phyloP scores from a whole-genome alignment of 2,888 invertebrate species.

The Parascotia fuliginaria region DNA sequence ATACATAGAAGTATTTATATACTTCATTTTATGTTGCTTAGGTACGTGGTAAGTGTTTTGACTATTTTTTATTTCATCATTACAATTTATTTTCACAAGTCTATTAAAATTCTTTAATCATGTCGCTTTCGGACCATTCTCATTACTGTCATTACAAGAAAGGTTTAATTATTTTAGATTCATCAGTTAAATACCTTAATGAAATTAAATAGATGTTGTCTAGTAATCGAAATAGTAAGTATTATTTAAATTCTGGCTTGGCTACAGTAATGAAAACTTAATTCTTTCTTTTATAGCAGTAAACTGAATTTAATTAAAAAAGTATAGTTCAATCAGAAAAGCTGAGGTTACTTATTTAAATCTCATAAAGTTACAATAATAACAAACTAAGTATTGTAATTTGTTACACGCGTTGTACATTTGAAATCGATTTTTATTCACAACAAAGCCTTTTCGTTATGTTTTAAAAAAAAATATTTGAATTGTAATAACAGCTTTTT shows the following conservation, averaged over 20 bases:
- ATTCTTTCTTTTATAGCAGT: not conserved
- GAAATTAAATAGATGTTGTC: not conserved
- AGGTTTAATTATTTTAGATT: constrained; percentile 5
- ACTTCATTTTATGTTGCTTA: no score
- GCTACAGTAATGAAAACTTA: not conserved
- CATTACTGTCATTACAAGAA: constrained; percentile 8
- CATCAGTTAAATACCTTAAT: constrained; percentile 13
- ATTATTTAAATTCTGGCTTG: not conserved
- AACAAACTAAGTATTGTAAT: constrained; percentile 19
- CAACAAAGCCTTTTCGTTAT: constrained; percentile 33
- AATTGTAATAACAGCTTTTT: constrained; percentile 31
- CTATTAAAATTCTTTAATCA: constrained; percentile 3
- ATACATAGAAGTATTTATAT: no score
- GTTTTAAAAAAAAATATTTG: constrained; percentile 40
- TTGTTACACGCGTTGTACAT: constrained; percentile 31
- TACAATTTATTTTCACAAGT: not conserved
- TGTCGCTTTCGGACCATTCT: constrained; percentile 1
- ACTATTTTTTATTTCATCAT: no score
- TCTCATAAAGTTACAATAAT: no score
- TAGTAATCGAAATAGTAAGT: not conserved
- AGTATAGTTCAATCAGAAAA: no score
- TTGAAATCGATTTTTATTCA: constrained; percentile 30
- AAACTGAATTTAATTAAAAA: no score
- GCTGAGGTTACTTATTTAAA: no score
- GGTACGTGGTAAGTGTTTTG: no score